phyloP scores from a whole-genome alignment of 2,888 invertebrate genomes.

The Gastrophysa polygoni region DNA sequence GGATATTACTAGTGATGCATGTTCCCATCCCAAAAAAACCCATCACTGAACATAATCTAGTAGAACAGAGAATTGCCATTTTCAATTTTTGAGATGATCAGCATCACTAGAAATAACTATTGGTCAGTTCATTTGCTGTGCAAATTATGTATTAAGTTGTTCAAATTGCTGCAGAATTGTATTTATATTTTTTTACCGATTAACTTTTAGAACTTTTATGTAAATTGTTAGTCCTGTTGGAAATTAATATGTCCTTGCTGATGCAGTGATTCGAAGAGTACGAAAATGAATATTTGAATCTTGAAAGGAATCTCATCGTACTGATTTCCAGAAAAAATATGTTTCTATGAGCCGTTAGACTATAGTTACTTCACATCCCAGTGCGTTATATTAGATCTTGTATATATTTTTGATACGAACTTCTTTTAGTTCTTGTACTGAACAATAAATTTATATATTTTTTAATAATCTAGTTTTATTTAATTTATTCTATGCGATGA shows the following conservation, averaged over 20 bases:
- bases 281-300: background rate
- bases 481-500: background rate
- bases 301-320: slow-evolving; percentile 26
- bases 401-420: slow-evolving; percentile 38
- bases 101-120: background rate
- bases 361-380: slow-evolving; percentile 22
- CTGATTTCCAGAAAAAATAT: slow-evolving; percentile 23
- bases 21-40: slow-evolving; percentile 3
- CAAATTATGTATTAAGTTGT: background rate
- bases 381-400: slow-evolving; percentile 30
- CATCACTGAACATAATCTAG: too few species aligned
- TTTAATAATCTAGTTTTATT: slow-evolving; percentile 22
- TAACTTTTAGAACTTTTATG: background rate
- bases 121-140: background rate
- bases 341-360: slow-evolving; percentile 26
- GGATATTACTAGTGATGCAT: background rate
- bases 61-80: too few species aligned
- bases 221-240: background rate
- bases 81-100: background rate
- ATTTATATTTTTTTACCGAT: background rate
- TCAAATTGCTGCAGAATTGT: background rate
- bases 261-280: background rate
- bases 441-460: slow-evolving; percentile 22
- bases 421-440: slow-evolving; percentile 18
- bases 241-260: background rate